These are phyloP conservation scores for Forficula auricularia DNA, from an alignment of 1,140 invertebrate species.

Conservation along the genomic window DNA sequence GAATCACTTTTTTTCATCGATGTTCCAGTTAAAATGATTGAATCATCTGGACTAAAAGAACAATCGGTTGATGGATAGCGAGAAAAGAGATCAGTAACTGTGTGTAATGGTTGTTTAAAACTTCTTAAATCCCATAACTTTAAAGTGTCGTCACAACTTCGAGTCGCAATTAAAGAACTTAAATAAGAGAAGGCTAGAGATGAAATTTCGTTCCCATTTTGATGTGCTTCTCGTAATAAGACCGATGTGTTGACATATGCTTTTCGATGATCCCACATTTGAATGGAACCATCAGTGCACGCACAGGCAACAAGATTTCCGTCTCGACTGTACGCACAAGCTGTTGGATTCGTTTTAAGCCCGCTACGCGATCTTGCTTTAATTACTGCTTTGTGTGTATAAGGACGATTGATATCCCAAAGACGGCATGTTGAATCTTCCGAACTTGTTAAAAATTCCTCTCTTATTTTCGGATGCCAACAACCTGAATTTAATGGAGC, in stretches of 20 bases:
- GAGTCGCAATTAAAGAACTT: conserved; percentile 56
- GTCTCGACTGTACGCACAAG: conserved; percentile 70
- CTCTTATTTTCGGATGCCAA: conserved; percentile 82
- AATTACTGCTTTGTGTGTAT: conserved; percentile 67
- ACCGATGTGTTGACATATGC: conserved; percentile 64
- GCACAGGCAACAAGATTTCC: conserved; percentile 77
- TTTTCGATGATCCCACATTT: conserved; percentile 90
- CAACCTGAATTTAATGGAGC: conserved; percentile 76
- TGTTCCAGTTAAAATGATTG: conserved; percentile 71
- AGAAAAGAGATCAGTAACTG: conserved; percentile 54
- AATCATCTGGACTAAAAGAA: conserved; percentile 85
- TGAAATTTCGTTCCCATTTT: conserved; percentile 62
- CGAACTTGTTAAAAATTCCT: conserved; percentile 89
- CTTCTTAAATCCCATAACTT: conserved; percentile 87
- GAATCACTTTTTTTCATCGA: conserved; percentile 55
- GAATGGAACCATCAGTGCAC: conserved; percentile 90
- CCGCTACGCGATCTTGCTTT: conserved; percentile 80
- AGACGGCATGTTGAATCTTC: conserved; percentile 82
- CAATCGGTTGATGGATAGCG: conserved; percentile 84
- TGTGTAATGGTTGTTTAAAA: conserved; percentile 60
- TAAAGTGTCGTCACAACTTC: conserved; percentile 80
- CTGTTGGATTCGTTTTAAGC: conserved; percentile 69
- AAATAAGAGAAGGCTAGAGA: conserved; percentile 78
- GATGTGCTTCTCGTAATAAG: conserved; percentile 63
- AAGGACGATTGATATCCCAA: conserved; percentile 66